A percentile compares a stretch with the other conserved stretches of the same genome.
Conservation (phyloP, 2,113 vertebrate genomes). For the Cariama cristata region DNA sequence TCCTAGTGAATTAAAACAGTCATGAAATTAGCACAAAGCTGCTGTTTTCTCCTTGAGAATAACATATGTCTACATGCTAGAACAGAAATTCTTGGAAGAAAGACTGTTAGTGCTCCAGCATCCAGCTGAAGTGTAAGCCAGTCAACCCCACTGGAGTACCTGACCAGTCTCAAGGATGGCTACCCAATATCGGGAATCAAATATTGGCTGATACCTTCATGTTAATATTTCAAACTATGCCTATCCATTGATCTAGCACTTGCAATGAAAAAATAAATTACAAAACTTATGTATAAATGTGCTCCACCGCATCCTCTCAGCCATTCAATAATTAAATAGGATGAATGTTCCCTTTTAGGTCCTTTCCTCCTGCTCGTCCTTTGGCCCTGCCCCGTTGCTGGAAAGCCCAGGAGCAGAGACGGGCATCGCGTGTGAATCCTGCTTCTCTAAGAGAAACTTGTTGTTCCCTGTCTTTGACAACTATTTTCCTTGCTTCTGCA, state of each 20-base stretch:
- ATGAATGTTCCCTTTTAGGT: background rate
- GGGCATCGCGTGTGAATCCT: accelerated
- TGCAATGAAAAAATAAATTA: background rate
- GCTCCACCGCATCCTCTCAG: background rate
- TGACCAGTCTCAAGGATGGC: background rate
- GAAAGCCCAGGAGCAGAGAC: background rate
- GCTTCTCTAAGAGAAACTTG: background rate
- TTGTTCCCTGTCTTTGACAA: background rate
- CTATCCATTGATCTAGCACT: accelerated
- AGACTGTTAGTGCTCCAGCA: background rate
- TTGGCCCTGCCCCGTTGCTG: background rate
- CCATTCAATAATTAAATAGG: background rate
- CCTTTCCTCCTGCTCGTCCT: background rate
- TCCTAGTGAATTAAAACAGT: background rate
- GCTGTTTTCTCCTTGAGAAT: background rate
- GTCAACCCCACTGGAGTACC: too few relatives aligned
- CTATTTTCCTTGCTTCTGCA: background rate
- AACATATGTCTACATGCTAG: background rate
- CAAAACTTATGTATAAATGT: background rate
- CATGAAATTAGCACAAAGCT: background rate
- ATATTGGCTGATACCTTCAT: background rate
- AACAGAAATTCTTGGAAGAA: background rate
- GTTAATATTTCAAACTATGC: background rate
- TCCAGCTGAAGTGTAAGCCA: background rate
- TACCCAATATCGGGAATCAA: accelerated